Evolutionary conservation across 2,113 vertebrate species (phyloP).

Genomic region (Labeo rohita): DNA sequence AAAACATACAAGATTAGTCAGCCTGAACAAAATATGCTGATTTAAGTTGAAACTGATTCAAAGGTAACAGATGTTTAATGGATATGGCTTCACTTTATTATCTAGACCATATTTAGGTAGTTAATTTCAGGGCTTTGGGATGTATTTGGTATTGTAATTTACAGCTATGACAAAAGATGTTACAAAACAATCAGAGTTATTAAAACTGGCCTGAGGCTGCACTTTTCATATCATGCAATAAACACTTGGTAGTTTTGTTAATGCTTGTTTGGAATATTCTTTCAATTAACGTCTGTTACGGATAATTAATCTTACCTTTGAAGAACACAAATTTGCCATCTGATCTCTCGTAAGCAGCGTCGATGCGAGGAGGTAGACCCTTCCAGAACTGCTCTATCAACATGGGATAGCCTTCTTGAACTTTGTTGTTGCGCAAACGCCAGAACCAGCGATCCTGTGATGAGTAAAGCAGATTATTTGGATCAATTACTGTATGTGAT

Average conservation of each 20-base stretch:
- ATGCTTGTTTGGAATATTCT: background rate
- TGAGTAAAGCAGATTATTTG: conserved; percentile 17
- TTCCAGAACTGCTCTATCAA: conserved; percentile 99
- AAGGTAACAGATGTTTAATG: conserved; percentile 13
- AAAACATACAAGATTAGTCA: background rate
- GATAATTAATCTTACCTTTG: conserved; percentile 81
- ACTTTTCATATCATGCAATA: background rate
- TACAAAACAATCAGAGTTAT: background rate
- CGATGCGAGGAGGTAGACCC: conserved; percentile 91
- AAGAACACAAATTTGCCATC: conserved; percentile 98
- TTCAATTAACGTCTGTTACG: background rate
- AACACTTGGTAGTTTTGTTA: background rate
- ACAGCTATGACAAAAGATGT: conserved; percentile 2
- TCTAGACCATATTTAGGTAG: background rate
- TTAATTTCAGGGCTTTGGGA: background rate
- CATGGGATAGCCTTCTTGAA: conserved; percentile 98
- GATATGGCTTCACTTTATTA: background rate
- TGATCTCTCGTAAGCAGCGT: conserved; percentile 94
- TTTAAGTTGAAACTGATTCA: background rate
- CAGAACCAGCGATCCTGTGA: conserved; percentile 94
- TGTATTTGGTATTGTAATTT: conserved; percentile 2
- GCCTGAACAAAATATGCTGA: background rate
- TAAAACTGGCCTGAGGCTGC: conserved; percentile 1
- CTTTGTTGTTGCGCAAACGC: conserved; percentile 94
- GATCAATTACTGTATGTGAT: background rate